phyloP scores from a whole-genome alignment of 2,888 invertebrate genomes.

The Parnassius glacialis region DNA sequence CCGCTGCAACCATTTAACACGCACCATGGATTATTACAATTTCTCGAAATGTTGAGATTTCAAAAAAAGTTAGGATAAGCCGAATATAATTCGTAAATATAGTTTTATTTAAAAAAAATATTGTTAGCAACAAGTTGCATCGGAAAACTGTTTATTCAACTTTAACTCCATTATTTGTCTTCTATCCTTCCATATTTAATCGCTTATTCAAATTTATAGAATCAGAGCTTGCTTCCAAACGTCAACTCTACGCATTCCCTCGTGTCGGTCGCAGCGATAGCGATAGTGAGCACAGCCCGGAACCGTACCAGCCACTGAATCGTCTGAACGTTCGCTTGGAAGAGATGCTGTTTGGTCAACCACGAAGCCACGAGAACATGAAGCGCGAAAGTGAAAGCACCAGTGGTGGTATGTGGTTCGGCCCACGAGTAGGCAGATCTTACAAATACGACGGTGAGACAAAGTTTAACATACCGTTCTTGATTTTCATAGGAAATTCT shows the following conservation, averaged over 20 bases:
- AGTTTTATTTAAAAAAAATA: no score
- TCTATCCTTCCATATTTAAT: neutral
- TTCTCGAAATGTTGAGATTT: no score
- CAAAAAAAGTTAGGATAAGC: no score
- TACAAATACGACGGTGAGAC: constrained; percentile 57
- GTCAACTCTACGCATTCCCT: constrained; percentile 67
- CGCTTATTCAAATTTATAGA: constrained; percentile 36
- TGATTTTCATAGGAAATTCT: no score
- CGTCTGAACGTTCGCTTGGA: constrained; percentile 34
- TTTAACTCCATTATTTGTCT: no score
- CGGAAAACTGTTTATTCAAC: no score
- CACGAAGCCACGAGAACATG: constrained; percentile 31
- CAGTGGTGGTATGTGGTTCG: constrained; percentile 83
- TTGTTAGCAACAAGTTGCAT: no score
- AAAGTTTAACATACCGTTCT: no score
- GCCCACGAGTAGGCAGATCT: constrained; percentile 82
- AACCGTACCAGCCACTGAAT: constrained; percentile 33
- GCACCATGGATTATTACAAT: no score
- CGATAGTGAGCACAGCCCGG: constrained; percentile 14
- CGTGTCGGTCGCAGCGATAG: constrained; percentile 60
- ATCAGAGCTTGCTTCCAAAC: constrained; percentile 54
- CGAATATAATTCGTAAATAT: no score
- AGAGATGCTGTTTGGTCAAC: constrained; percentile 33
- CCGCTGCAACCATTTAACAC: no score
- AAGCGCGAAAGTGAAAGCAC: constrained; percentile 40